Base-by-base conservation (phyloP, 2,888 invertebrate genomes). In the Ephialtes manifestator region DNA sequence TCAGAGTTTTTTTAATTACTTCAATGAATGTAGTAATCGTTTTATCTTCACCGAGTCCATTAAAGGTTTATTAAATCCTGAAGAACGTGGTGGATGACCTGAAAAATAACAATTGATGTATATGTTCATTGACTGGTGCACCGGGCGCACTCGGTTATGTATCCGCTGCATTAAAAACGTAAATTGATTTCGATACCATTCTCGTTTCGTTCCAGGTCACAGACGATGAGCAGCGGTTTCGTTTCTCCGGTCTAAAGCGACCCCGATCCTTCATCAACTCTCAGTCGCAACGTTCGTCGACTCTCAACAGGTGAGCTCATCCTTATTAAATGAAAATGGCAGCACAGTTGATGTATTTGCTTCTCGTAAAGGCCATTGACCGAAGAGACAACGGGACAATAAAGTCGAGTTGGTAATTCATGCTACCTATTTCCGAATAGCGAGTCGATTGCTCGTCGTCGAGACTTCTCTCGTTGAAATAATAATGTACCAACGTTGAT, bases 211-310 rank as follows among this genome's bases (percentile, higher is more conserved):
- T 96, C 91, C 95, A 97, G 97, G 92, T 96, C 96, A 93, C 97
- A 96, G 94, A 95, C 96, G 91, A 96, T 96, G 95, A 96, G 96
- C 94, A 97, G 96, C 89, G 95, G 95, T 91, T 97, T 96, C 95
- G 97, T 97, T 94, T 96, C 97, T 92, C 97, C 97, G 90, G 97
- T 97, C 94, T 97, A 96, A 96, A 84, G 55, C 60, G 68, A 55
- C 76, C 13, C 58, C 70, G 24, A 51, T 63, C 68, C 53, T 31
- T 43, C 53, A 31, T 48, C 35, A 35, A 65, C 31, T 74, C 53
- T 70, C 28, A 65, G 67, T 60, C 74, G 55, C 53, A 48, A 48
- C 24, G 67, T 67, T 74, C 81, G 68, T 65, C 83, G 55, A 85
- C 81, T 74, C 68, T 83, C 86, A 78, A 80, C 86, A 87, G 87